Evolutionary conservation across 2,797 vertebrate genomes (phyloP), one percentile per base, ranked within the genome.

Genomic region (Smutsia temminckii): DNA sequence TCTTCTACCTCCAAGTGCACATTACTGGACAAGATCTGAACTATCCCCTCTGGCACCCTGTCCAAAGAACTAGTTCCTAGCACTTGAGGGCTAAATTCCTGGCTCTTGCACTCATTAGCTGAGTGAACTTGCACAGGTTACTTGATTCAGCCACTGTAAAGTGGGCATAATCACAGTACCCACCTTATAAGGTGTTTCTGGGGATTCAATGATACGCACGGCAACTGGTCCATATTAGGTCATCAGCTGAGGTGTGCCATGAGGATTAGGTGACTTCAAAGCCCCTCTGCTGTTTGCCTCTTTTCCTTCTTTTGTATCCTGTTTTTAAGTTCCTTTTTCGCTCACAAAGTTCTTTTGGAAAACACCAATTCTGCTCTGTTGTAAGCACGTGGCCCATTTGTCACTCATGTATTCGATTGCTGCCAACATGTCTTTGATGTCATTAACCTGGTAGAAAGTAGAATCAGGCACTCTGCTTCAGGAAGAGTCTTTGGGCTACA

Each of bases 201-300:
- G 66, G 51, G 63, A 81, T 42, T 80, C 37, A 63, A 49, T 23
- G 53, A 74, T 32, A 59, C 10, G 21, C 32, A 8, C 32, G 46
- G 40, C 2, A 12, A 42, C 40, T 0, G 0, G 6, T 17, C 21
- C 37, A 5, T 29, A 12, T 16, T 11, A 25, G 49, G 59, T 20
- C 14, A 10, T 25, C 34, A 37, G 37, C 12, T 37, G 46, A 25
- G 59, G 11, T 21, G 2, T 10, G 20, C 40, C 42, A 4, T 20
- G 69, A 74, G 81, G 4, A 9, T n/a, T 1, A 25, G 32, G 46
- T 46, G 46, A 46, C 46, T 46, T 46, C 46, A 46, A 66, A 53
- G 11, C 21, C 16, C 40, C 21, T 1, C 17, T 68, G 29, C 18
- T 8, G 34, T 20, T 8, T 14, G 20, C 13, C 9, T 63, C 46